Evolutionary conservation across 2,888 invertebrate species (phyloP), one percentile per base, ranked within the genome.

Genomic region (Polydrusus tereticollis): DNA sequence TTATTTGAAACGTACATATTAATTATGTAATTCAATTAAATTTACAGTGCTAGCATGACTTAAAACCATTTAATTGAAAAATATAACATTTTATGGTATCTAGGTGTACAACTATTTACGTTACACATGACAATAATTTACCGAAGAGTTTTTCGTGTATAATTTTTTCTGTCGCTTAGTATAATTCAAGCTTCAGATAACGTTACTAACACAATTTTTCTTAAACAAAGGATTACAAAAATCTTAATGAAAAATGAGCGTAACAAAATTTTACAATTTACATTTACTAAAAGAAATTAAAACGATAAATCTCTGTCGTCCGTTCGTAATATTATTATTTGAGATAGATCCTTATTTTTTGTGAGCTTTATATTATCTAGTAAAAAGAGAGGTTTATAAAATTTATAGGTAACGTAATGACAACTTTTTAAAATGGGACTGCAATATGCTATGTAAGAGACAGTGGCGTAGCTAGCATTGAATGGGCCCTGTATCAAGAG

Each of bases 281-380:
- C 45, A 41, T 12, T 41, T 36, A 12, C 41, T 41, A 21, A 45
- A 67, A 67, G 67, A 67, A 67, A 67, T 67, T 67, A 67, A 67
- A 67, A 67, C 67, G 45, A 67, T 67, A 59, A 59, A 33, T 67
- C 58, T 67, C 47, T 67, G 67, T 67, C 67, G 29, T 14, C 16
- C 7, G 14, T 23, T 14, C 16, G 43, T 47, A 62, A 62, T 62
- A 62, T 47, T 43, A 45, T n/a, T n/a, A n/a, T 41, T 14, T 43
- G 6, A 16, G 47, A 45, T 21, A 50, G 59, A 58, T 45, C 43
- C 59, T 59, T 59, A 67, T 59, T 67, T 58, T 59, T 29, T 20
- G 21, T 41, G 29, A 36, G 45, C n/a, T 67, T 55, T 47, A 67
- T 67, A 59, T 67, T 59, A 59, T 59, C 10, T 21, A 21, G 45